Conservation (phyloP, 2,888 invertebrate genomes). For the Microplitis manilae region DNA sequence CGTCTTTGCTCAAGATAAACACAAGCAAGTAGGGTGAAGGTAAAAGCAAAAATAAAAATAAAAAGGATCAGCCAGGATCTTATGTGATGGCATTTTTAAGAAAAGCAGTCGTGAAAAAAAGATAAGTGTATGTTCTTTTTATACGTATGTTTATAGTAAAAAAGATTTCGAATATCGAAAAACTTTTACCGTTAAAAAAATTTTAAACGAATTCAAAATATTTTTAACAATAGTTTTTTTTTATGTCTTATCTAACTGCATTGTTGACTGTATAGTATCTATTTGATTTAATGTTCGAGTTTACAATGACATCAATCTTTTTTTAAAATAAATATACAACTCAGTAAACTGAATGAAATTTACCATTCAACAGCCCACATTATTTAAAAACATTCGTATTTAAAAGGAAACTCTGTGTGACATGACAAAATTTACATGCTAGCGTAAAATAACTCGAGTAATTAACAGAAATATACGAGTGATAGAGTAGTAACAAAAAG, state of each 20-base stretch:
- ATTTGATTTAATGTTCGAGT: neutral
- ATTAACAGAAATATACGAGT: constrained; percentile 32
- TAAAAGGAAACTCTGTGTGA: constrained; percentile 18
- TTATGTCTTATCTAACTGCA: neutral
- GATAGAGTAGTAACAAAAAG: constrained; percentile 30
- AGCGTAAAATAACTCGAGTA: constrained; percentile 11
- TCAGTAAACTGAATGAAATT: constrained; percentile 18
- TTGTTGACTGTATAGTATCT: neutral
- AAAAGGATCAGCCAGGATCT: constrained; percentile 39
- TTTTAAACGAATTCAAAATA: neutral
- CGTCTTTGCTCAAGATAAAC: constrained; percentile 36
- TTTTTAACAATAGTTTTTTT: neutral
- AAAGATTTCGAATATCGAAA: no score
- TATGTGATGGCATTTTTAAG: constrained; percentile 47
- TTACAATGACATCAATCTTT: constrained; percentile 12
- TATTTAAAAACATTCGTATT: constrained; percentile 27
- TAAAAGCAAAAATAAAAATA: constrained; percentile 7
- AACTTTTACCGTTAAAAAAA: no score
- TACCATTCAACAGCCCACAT: constrained; percentile 18
- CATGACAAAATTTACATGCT: constrained; percentile 25
- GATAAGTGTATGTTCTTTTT: constrained; percentile 9
- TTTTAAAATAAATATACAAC: constrained; percentile 11
- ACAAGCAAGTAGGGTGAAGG: constrained; percentile 20
- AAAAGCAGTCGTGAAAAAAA: constrained; percentile 17
- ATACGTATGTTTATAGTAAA: no score